Percentiles rank a stretch among this genome's conserved stretches.
These are phyloP conservation scores for Drosophila niveifrons DNA, from an alignment of 2,888 invertebrate species.

Conservation along the genomic window DNA sequence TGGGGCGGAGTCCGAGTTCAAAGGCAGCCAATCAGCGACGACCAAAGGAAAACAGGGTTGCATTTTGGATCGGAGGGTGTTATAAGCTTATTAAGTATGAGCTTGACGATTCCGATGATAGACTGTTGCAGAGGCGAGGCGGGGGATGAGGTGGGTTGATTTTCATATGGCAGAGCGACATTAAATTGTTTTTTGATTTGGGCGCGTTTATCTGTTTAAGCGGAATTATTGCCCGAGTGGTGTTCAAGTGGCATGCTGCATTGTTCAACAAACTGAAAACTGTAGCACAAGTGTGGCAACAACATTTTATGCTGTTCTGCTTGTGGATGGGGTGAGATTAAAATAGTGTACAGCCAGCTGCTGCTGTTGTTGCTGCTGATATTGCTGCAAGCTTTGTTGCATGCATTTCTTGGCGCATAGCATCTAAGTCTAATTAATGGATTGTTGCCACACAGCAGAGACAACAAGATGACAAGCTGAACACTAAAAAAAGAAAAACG, in stretches of 20 bases:
- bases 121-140: not conserved
- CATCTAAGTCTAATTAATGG: slow-evolving; percentile 71
- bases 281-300: slow-evolving; percentile 44
- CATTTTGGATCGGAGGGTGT: slow-evolving; percentile 55
- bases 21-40: slow-evolving; percentile 52
- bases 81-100: slow-evolving; percentile 74
- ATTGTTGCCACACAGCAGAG: slow-evolving; percentile 54
- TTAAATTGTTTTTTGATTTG: slow-evolving; percentile 71
- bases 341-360: slow-evolving; percentile 47
- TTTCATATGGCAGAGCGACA: slow-evolving; percentile 44
- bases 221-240: slow-evolving; percentile 75
- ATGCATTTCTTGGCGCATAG: slow-evolving; percentile 11
- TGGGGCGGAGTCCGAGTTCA: slow-evolving; percentile 55
- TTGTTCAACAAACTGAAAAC: slow-evolving; percentile 40
- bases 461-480: slow-evolving; percentile 15
- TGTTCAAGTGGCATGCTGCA: slow-evolving; percentile 23
- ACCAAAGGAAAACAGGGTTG: slow-evolving; percentile 58
- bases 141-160: slow-evolving; percentile 11
- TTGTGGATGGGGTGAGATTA: slow-evolving; percentile 2
- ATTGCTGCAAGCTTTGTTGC: slow-evolving; percentile 41
- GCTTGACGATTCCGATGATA: slow-evolving; percentile 21
- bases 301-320: slow-evolving; percentile 6
- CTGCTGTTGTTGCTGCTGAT: not conserved
- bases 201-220: slow-evolving; percentile 75
- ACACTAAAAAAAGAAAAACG: not conserved